Conservation (phyloP, 2,113 vertebrate species). For the Pseudopodoces humilis region DNA sequence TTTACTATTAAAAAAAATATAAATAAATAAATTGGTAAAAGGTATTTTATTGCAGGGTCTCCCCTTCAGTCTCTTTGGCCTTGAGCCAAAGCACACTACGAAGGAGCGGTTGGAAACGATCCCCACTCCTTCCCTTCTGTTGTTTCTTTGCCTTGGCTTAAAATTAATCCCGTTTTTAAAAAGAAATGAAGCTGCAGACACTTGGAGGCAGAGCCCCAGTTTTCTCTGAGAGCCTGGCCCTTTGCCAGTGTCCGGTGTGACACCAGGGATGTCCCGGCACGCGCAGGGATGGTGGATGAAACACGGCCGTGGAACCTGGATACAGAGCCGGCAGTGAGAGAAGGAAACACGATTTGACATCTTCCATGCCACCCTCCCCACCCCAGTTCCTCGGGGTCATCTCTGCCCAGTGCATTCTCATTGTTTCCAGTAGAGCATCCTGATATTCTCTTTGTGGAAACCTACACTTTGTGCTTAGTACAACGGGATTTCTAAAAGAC, state of each 20-base stretch:
- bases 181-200: not conserved
- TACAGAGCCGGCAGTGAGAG: slow-evolving; percentile 56
- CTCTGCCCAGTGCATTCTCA: slow-evolving; percentile 2
- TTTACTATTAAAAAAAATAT: not conserved
- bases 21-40: slow-evolving; percentile 6
- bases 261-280: slow-evolving; percentile 49
- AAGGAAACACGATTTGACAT: slow-evolving; percentile 57
- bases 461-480: not conserved
- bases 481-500: not conserved
- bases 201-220: slow-evolving; percentile 6
- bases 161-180: slow-evolving; percentile 53
- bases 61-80: slow-evolving; percentile 57
- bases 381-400: not conserved
- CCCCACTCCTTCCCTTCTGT: slow-evolving; percentile 44
- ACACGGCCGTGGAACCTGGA: slow-evolving; percentile 21
- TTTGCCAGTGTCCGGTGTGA: slow-evolving; percentile 31
- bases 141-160: slow-evolving; percentile 67
- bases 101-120: slow-evolving; percentile 64
- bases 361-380: slow-evolving; percentile 3
- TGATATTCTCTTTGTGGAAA: not conserved
- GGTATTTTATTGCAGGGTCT: slow-evolving; percentile 64
- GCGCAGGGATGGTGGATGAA: slow-evolving; percentile 41
- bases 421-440: slow-evolving; percentile 23
- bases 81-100: slow-evolving; percentile 53
- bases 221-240: slow-evolving; percentile 28